Evolutionary conservation across 2,797 vertebrate species (phyloP).

Genomic region (Paratrypauchen microcephalus): DNA sequence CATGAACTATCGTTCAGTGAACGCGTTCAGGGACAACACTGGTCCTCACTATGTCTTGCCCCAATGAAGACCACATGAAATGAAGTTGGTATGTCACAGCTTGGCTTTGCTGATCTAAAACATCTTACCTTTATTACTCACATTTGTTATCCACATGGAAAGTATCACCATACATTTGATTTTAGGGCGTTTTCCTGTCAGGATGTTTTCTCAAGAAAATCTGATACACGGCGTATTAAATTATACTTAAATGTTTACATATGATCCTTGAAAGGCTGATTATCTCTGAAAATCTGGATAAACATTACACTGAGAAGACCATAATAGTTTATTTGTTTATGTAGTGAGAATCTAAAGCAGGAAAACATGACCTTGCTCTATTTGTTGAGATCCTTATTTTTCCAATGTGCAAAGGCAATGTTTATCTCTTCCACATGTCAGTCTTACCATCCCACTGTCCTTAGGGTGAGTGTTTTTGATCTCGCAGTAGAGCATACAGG

Average conservation of each 20-base stretch:
- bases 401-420: neutral
- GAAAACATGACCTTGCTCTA: neutral
- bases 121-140: conserved; percentile 17
- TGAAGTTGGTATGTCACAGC: neutral
- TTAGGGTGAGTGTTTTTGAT: conserved; percentile 27
- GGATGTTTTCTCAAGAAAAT: conserved; percentile 12
- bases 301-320: neutral
- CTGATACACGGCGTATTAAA: neutral
- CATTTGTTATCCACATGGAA: neutral
- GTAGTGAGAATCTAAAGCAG: conserved; percentile 3
- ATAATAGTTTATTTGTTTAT: neutral
- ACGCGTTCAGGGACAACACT: too few species aligned
- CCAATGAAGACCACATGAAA: too few species aligned
- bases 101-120: conserved; percentile 1
- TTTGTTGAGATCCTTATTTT: conserved; percentile 2
- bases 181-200: conserved; percentile 1
- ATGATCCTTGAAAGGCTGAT: neutral
- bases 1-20: too few species aligned
- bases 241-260: conserved; percentile 14
- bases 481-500: conserved; percentile 28
- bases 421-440: conserved; percentile 12
- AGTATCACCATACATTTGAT: conserved; percentile 15
- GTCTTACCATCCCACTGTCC: conserved; percentile 13
- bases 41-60: too few species aligned
- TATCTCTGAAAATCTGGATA: conserved; percentile 3